Evolutionary conservation across 2,888 invertebrate genomes (phyloP), one percentile per base, ranked within the genome.

Genomic region (Stratiomys singularior): DNA sequence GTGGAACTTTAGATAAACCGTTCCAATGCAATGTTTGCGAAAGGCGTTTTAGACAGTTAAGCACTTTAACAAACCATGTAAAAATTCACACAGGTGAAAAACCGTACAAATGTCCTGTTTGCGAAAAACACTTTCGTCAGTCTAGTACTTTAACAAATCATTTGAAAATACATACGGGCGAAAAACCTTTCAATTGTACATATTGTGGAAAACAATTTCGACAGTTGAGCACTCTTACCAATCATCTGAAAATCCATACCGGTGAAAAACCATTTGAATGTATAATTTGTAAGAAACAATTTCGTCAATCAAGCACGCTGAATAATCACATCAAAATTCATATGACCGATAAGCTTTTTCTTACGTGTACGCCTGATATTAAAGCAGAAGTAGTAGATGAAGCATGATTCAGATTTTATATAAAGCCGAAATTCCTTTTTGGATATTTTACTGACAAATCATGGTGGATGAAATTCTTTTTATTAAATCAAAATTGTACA

Each of bases 231-330:
- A 87, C 87, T 44, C 82, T 87, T 81, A 80, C 79, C 47, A 82
- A 83, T 67, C 84, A 71, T 79, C 84, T 87, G 71, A 87, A 87
- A 83, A 87, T 87, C 77, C 87, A 87, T 81, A 87, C 87, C 81
- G 87, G 87, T 60, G 87, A 87, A 78, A 87, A 87, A 80, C 87
- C 87, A 79, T 87, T 87, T 82, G 86, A 86, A 81, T 87, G 87
- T 81, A 87, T 85, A 76, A 85, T 87, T 74, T 87, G 87, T 81
- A 87, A 87, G 82, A 83, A 87, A 80, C 84, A 87, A 81, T 87
- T 87, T 81, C 86, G 87, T 71, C 87, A 87, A 82, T 79, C 87
- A 80, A 87, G 87, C 82, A 87, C 87, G 78, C 84, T 87, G 71
- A 87, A 87, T 71, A 87, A 87, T 81, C 87, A 87, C 80, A 87